Evolutionary conservation across 2,797 vertebrate species (phyloP).

Genomic region (Pitangus sulphuratus): DNA sequence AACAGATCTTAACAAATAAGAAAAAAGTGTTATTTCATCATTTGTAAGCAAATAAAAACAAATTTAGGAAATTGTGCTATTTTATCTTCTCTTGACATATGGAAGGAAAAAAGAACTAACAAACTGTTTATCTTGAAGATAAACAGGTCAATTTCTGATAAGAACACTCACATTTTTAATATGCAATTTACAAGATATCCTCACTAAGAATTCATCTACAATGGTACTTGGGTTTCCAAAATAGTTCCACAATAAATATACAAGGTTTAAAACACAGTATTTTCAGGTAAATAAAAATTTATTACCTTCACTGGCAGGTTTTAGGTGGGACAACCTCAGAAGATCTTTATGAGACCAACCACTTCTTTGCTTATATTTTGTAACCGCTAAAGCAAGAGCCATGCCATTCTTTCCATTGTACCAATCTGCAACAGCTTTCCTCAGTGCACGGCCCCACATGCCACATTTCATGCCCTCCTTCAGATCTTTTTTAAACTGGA

Average conservation of each 20-base stretch:
- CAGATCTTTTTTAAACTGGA: slow-evolving; percentile 94
- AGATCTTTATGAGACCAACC: slow-evolving; percentile 97
- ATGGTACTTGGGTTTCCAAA: background rate
- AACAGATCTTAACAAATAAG: background rate
- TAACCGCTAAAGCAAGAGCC: slow-evolving; percentile 87
- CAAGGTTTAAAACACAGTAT: background rate
- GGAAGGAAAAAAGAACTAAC: background rate
- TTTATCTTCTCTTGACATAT: background rate
- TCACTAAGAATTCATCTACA: background rate
- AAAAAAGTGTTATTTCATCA: background rate
- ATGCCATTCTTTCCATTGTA: slow-evolving; percentile 90
- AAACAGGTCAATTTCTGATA: background rate
- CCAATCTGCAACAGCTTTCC: slow-evolving; percentile 93
- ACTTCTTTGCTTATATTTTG: slow-evolving; percentile 89
- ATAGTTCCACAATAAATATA: background rate
- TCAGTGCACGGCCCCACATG: slow-evolving; percentile 94
- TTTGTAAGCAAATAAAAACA: background rate
- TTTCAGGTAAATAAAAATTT: slow-evolving; percentile 31
- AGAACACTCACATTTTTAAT: fast-evolving
- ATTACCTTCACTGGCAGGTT: slow-evolving; percentile 90
- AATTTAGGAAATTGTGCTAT: background rate
- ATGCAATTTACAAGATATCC: background rate
- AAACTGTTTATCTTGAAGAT: background rate
- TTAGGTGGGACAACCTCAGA: slow-evolving; percentile 91
- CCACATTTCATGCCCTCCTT: slow-evolving; percentile 91